Evolutionary conservation across 2,888 invertebrate species (phyloP).

Genomic region (Mystacides longicornis): DNA sequence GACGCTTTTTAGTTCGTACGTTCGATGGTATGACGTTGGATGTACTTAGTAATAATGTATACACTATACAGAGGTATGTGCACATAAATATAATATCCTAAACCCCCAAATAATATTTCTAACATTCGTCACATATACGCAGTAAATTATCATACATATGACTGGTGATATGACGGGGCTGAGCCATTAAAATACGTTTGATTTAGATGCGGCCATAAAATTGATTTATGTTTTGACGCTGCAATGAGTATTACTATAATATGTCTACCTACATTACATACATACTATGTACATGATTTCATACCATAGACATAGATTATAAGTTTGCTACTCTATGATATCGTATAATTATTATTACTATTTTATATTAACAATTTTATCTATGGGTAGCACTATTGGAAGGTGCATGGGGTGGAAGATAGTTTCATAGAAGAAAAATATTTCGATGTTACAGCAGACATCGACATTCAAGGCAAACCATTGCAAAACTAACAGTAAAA

Average conservation of each 20-base stretch:
- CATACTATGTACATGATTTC: no score
- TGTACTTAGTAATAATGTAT: background rate
- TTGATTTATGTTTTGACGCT: constrained; percentile 52
- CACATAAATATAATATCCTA: background rate
- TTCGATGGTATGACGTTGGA: background rate
- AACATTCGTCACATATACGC: constrained; percentile 54
- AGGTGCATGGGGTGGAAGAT: no score
- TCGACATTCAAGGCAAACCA: no score
- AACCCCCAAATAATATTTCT: constrained; percentile 41
- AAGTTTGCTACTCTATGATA: background rate
- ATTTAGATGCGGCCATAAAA: constrained; percentile 55
- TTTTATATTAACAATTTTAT: background rate
- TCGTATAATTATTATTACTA: background rate
- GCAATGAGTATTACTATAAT: constrained; percentile 28
- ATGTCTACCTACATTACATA: constrained; percentile 3
- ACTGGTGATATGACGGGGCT: constrained; percentile 52
- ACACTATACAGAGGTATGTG: background rate
- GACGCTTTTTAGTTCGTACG: background rate
- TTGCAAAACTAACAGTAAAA: no score
- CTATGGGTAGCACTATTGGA: no score
- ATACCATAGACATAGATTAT: background rate
- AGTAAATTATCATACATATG: constrained; percentile 51
- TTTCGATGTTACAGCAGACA: no score
- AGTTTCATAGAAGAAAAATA: no score
- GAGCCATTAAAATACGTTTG: constrained; percentile 55